Evolutionary conservation across 2,888 invertebrate genomes (phyloP), one percentile per base, ranked within the genome.

Genomic region (Axea sp.): DNA sequence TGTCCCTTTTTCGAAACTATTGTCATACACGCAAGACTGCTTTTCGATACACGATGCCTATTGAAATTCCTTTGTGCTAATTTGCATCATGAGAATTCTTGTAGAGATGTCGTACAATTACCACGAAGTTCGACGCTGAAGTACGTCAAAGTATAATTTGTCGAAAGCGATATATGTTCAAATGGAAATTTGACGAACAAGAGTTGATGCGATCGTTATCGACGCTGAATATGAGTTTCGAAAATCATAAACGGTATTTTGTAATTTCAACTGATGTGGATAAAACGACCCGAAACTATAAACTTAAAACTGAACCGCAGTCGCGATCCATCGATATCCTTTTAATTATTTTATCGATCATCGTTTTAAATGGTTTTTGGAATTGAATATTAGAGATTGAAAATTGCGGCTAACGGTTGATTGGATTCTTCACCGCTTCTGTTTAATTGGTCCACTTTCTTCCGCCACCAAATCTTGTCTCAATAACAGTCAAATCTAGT

Each of bases 271-370:
- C 2, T 4, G 19, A 4, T 17, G 7, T 37, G n/a, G 14, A 30
- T 31, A 62, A 43, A 17, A 47, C 9, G 24, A 24, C n/a, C n/a
- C n/a, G n/a, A n/a, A n/a, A n/a, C n/a, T n/a, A n/a, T n/a, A n/a
- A n/a, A n/a, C n/a, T n/a, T 55, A 67, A 67, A 67, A 39, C 55
- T 11, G 35, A 49, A 39, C 41, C 11, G 41, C 39, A 15, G 47
- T 55, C 37, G 26, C 12, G 28, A 30, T 49, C 51, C 49, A 59
- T 41, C 68, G 49, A 68, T 24, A 53, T 69, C 60, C 47, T 17
- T 60, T 69, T 60, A 53, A 69, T 69, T 53, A 53, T 60, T 60
- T 69, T 69, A 69, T 69, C 60, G 68, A 69, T 69, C 68, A 60
- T 69, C 49, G 24, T 24, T 69, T 60, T 51, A 60, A 69, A 59